Conservation (phyloP, 2,888 invertebrate species). For the Steinernema scapterisci region DNA sequence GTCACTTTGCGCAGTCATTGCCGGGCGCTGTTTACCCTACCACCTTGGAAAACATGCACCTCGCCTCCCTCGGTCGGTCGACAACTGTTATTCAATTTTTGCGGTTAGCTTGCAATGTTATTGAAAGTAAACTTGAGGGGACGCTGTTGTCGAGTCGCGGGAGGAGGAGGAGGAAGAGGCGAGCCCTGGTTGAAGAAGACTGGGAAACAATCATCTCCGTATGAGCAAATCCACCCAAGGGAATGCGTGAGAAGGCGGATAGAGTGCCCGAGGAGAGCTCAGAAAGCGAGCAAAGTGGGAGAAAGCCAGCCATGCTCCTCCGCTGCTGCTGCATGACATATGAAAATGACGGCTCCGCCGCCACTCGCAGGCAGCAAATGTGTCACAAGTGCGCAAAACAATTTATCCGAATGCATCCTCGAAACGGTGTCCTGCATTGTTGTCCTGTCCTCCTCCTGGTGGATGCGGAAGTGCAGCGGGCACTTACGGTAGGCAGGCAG, state of each 20-base stretch:
- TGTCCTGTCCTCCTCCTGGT: not conserved
- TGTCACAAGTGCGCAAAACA: constrained; percentile 10
- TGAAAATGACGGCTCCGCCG: constrained; percentile 25
- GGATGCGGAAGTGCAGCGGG: not conserved
- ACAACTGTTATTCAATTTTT: not conserved
- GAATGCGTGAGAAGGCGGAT: constrained; percentile 3
- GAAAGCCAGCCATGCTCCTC: not conserved
- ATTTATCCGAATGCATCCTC: not conserved
- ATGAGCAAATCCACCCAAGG: constrained; percentile 4
- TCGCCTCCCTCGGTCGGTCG: too few relatives aligned
- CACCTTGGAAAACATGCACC: too few relatives aligned
- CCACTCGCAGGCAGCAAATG: not conserved
- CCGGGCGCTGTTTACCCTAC: too few relatives aligned
- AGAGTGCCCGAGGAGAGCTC: constrained; percentile 7
- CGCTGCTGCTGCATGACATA: not conserved
- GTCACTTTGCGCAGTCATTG: too few relatives aligned
- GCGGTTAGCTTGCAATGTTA: not conserved
- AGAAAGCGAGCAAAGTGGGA: constrained; percentile 17
- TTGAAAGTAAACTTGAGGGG: constrained; percentile 5
- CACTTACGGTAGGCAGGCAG: too few relatives aligned
- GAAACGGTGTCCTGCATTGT: too few relatives aligned
- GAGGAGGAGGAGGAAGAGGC: too few relatives aligned
- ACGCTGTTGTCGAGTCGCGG: not conserved
- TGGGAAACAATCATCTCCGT: constrained; percentile 28
- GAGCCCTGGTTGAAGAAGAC: not conserved